Evolutionary conservation across 2,113 vertebrate species (phyloP).

Genomic region (Butorides virescens): DNA sequence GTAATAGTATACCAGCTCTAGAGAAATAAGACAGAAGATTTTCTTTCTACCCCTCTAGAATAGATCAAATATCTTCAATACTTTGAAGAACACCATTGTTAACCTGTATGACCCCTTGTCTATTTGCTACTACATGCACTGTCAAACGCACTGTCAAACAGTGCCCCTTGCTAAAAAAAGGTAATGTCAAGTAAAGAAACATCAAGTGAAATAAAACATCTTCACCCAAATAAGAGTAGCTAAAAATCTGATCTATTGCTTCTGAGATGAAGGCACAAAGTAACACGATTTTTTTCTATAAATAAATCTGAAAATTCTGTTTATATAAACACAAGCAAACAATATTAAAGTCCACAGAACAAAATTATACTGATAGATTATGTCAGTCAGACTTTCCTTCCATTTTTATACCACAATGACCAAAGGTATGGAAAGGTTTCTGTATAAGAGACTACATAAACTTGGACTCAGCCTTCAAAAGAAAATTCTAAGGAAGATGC

Average conservation of each 20-base stretch:
- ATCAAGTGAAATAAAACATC: not conserved
- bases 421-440: not conserved
- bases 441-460: not conserved
- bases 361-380: not conserved
- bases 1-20: not conserved
- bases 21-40: not conserved
- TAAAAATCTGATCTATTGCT: not conserved
- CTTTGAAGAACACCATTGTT: not conserved
- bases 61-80: not conserved
- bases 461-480: not conserved
- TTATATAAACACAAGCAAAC: not conserved
- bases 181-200: not conserved
- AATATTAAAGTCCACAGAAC: not conserved
- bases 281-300: not conserved
- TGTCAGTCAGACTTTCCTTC: not conserved
- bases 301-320: not conserved
- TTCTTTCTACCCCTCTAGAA: not conserved
- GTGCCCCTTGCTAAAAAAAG: not conserved
- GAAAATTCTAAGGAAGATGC: not conserved
- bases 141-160: not conserved
- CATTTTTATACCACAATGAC: not conserved
- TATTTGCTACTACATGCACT: not conserved
- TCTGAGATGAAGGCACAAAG: not conserved
- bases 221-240: not conserved
- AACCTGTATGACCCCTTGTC: not conserved